Conservation (phyloP, 2,888 invertebrate genomes). For the Pseudococcus longispinus region DNA sequence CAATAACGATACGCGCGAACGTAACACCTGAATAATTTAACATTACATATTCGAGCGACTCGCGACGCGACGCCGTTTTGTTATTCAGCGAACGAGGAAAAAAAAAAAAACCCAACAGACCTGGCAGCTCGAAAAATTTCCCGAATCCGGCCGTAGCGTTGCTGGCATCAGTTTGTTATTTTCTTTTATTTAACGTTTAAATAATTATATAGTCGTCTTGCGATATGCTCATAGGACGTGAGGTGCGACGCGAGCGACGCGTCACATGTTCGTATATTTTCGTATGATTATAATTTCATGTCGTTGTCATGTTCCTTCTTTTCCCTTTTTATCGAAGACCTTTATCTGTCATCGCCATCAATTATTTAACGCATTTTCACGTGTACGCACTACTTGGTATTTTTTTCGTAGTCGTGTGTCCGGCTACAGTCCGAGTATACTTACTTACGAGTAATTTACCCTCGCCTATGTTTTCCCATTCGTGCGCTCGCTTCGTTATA, state of each 20-base stretch:
- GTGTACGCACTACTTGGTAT: not conserved
- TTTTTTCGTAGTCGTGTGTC: not conserved
- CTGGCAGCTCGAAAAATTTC: not conserved
- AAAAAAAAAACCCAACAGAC: too few relatives aligned
- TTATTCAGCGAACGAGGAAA: too few relatives aligned
- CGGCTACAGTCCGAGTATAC: not conserved
- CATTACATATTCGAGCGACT: not conserved
- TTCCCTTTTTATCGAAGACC: slow-evolving; percentile 17
- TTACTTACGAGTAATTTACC: not conserved
- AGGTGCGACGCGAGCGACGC: not conserved
- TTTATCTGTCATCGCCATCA: slow-evolving; percentile 30
- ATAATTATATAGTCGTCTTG: not conserved
- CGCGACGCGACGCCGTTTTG: not conserved
- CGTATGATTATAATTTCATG: slow-evolving; percentile 28
- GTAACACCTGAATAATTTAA: not conserved
- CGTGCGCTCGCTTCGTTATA: not conserved
- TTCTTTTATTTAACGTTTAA: not conserved
- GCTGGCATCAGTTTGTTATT: not conserved
- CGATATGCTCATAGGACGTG: not conserved
- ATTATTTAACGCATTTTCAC: not conserved
- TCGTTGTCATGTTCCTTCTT: slow-evolving; percentile 33
- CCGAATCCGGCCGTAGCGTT: not conserved
- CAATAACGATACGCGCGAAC: not conserved
- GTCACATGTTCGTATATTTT: slow-evolving; percentile 15
- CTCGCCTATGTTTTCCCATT: not conserved